phyloP scores from a whole-genome alignment of 2,113 vertebrate genomes.

The Daboia siamensis region DNA sequence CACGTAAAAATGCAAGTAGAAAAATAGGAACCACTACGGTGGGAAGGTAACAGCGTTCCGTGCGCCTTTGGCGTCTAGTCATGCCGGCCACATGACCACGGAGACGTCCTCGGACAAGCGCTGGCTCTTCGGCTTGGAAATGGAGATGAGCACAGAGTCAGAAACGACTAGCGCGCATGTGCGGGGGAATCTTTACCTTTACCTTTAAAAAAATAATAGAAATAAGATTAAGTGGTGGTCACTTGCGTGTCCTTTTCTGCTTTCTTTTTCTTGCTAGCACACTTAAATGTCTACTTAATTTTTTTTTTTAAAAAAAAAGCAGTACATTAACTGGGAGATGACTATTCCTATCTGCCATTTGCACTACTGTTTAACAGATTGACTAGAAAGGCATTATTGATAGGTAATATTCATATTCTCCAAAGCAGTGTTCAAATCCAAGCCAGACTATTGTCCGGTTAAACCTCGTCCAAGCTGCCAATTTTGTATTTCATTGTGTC shows the following conservation, averaged over 20 bases:
- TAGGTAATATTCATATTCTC: neutral
- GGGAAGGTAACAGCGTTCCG: no score
- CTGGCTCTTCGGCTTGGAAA: no score
- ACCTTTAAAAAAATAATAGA: no score
- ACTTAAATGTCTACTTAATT: neutral
- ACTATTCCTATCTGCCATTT: neutral
- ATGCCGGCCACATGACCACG: no score
- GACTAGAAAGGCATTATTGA: neutral
- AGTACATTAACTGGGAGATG: neutral
- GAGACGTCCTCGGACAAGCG: no score
- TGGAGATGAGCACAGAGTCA: no score
- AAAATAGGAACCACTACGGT: no score
- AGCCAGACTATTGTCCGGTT: neutral
- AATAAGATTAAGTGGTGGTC: no score
- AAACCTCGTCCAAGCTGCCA: neutral
- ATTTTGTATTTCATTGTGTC: neutral
- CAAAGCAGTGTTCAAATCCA: neutral
- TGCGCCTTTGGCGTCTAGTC: no score
- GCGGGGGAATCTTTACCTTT: no score
- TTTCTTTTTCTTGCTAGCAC: neutral
- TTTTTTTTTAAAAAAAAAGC: neutral
- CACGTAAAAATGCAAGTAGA: no score
- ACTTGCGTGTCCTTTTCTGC: neutral
- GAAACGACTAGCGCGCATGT: no score
- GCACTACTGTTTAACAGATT: neutral